These are phyloP conservation scores for Phragmatobia fuliginosa DNA, from an alignment of 2,888 invertebrate genomes.

Conservation along the genomic window DNA sequence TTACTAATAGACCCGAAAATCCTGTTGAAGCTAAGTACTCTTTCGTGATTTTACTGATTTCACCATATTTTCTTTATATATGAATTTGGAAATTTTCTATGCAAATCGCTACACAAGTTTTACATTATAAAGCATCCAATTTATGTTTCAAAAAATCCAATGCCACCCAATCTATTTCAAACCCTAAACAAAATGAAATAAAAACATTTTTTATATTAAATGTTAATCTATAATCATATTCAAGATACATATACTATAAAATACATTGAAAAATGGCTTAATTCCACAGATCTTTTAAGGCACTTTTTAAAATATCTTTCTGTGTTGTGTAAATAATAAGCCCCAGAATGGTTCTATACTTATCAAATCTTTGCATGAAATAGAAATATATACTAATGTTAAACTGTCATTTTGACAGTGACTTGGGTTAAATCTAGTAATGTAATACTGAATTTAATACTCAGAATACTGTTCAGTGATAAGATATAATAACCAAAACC, in stretches of 20 bases:
- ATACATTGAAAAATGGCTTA: constrained; percentile 2
- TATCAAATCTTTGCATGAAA: constrained; percentile 4
- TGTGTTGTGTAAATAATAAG: constrained; percentile 30
- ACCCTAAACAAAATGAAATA: background rate
- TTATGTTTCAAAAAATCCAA: background rate
- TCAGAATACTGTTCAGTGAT: constrained; percentile 12
- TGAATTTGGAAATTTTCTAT: background rate
- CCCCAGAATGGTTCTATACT: constrained; percentile 22
- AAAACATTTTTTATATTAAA: background rate
- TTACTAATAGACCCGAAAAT: background rate
- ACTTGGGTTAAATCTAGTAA: constrained; percentile 5
- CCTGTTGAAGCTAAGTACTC: background rate
- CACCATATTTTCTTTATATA: background rate
- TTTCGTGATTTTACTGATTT: background rate
- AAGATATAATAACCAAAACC: constrained; percentile 1
- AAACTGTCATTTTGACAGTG: constrained; percentile 6
- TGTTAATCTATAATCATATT: constrained; percentile 6
- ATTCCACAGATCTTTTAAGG: constrained; percentile 38
- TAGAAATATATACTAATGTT: constrained; percentile 4
- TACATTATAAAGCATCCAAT: background rate
- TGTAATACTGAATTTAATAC: constrained; percentile 14
- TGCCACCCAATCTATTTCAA: background rate
- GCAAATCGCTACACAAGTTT: background rate
- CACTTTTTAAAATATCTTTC: constrained; percentile 35
- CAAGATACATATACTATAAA: constrained; percentile 3